A percentile compares a stretch with the other conserved stretches of the same genome.
phyloP scores from a whole-genome alignment of 1,140 invertebrate genomes.

The Aradophagus sp. region DNA sequence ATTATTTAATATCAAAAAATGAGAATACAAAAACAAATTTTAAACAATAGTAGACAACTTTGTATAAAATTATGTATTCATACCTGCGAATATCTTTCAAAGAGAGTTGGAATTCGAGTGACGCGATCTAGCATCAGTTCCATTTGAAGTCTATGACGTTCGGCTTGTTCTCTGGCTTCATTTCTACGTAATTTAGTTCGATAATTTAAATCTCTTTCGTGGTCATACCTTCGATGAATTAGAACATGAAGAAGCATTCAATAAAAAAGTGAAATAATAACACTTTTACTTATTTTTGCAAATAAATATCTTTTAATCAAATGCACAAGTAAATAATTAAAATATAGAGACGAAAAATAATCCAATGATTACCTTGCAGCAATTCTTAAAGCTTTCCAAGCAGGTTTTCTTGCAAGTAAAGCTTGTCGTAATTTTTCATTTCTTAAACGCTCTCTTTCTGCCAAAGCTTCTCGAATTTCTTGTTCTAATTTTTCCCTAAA shows the following conservation, averaged over 20 bases:
- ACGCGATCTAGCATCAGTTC: slow-evolving; percentile 82
- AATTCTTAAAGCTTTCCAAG: slow-evolving; percentile 81
- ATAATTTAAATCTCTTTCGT: slow-evolving; percentile 78
- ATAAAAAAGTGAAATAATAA: too few relatives aligned
- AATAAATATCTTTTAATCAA: too few relatives aligned
- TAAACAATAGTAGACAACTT: too few relatives aligned
- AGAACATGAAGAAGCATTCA: slow-evolving; percentile 8
- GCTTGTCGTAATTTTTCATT: slow-evolving; percentile 77
- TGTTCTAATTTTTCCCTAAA: slow-evolving; percentile 78
- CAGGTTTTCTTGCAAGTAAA: slow-evolving; percentile 79
- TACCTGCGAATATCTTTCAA: slow-evolving; percentile 82
- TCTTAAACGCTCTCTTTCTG: slow-evolving; percentile 77
- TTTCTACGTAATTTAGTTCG: slow-evolving; percentile 79
- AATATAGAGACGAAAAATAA: background rate
- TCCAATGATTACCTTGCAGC: slow-evolving; percentile 57
- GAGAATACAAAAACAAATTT: too few relatives aligned
- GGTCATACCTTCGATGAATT: slow-evolving; percentile 76
- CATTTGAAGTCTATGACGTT: slow-evolving; percentile 82
- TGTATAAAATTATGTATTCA: slow-evolving; percentile 8
- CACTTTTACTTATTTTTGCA: too few relatives aligned
- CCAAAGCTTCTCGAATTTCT: slow-evolving; percentile 77
- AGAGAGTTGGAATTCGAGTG: slow-evolving; percentile 80
- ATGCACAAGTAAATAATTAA: too few relatives aligned
- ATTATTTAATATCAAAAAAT: too few relatives aligned
- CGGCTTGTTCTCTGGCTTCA: slow-evolving; percentile 79